Evolutionary conservation across 2,888 invertebrate species (phyloP).

Genomic region (Morpho deidamia): DNA sequence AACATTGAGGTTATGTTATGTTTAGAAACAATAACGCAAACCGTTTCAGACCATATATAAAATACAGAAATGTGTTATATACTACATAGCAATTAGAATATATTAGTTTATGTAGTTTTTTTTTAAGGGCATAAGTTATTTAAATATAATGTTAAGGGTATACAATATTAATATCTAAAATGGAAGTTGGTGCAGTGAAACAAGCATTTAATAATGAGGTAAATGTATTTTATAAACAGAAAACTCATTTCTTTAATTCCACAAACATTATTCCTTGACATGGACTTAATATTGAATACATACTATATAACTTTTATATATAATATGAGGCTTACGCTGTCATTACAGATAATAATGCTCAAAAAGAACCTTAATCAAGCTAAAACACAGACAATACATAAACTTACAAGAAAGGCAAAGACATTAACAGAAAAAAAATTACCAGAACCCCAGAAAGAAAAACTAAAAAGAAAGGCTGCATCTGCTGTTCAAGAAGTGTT

Average conservation of each 20-base stretch:
- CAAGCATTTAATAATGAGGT: constrained; percentile 73
- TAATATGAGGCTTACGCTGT: not conserved
- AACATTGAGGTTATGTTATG: not conserved
- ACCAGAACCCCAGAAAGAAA: constrained; percentile 53
- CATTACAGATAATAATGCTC: constrained; percentile 57
- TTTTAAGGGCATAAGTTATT: too few species aligned
- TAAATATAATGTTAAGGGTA: not conserved
- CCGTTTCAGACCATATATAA: too few species aligned
- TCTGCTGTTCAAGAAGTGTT: constrained; percentile 64
- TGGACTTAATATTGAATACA: not conserved
- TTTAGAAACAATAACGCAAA: not conserved
- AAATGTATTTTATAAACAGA: constrained; percentile 4
- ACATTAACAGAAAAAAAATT: constrained; percentile 53
- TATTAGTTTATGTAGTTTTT: too few species aligned
- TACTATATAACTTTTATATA: not conserved
- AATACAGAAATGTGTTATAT: too few species aligned
- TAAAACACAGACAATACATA: constrained; percentile 62
- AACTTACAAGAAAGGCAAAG: constrained; percentile 66
- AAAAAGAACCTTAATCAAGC: constrained; percentile 66
- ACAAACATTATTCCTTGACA: too few species aligned
- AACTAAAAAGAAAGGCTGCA: constrained; percentile 58
- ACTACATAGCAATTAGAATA: too few species aligned
- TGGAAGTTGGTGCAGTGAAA: constrained; percentile 73
- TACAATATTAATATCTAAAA: constrained; percentile 28
- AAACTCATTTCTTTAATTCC: not conserved